phyloP scores from a whole-genome alignment of 2,113 vertebrate species.

The Synchiropus splendidus region DNA sequence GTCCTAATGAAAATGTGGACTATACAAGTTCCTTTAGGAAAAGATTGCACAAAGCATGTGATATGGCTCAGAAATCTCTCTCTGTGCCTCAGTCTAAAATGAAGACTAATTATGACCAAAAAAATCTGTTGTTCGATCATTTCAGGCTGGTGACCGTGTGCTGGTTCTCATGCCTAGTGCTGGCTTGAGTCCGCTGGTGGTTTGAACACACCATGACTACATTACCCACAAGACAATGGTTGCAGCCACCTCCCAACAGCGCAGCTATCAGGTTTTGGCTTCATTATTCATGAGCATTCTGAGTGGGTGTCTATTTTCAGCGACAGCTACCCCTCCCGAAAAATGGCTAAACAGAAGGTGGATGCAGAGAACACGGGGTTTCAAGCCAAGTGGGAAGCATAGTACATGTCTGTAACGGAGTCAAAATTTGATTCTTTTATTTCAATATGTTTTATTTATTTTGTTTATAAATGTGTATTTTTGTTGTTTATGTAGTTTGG shows the following conservation, averaged over 20 bases:
- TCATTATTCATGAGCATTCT: too few species aligned
- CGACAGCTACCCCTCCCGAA: neutral
- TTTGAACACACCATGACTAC: too few species aligned
- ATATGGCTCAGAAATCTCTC: neutral
- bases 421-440: too few species aligned
- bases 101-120: neutral
- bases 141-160: neutral
- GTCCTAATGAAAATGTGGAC: neutral
- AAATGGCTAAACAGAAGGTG: neutral
- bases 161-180: too few species aligned
- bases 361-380: neutral
- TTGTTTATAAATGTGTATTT: too few species aligned
- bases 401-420: neutral
- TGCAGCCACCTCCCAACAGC: too few species aligned
- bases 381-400: too few species aligned
- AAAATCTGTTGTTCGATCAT: neutral
- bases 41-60: neutral
- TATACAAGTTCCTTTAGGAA: neutral
- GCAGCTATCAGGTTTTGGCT: too few species aligned
- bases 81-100: neutral
- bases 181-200: neutral
- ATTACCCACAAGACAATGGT: too few species aligned
- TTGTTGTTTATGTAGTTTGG: too few species aligned
- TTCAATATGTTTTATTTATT: too few species aligned
- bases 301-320: too few species aligned